phyloP scores from a whole-genome alignment of 2,888 invertebrate species.

The Prionchulus punctatus region DNA sequence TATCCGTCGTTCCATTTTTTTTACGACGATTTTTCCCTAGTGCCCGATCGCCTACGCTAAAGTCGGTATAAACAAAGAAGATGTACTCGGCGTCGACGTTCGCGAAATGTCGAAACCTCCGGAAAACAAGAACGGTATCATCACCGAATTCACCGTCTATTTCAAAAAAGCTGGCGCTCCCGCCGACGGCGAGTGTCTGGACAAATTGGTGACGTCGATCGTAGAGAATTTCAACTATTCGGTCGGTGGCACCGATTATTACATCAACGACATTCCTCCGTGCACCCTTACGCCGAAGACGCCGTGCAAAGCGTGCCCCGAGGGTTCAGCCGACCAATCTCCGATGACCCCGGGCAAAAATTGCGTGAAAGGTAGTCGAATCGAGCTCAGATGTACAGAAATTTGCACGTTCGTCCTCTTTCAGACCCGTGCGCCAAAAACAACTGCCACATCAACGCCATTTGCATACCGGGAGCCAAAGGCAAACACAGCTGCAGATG shows the following conservation, averaged over 20 bases:
- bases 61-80: not conserved
- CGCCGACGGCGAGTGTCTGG: not conserved
- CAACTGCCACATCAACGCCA: constrained; percentile 24
- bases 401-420: not conserved
- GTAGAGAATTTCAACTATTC: constrained; percentile 9
- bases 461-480: constrained; percentile 25
- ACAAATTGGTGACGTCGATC: not conserved
- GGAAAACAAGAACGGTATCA: not conserved
- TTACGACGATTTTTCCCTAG: not conserved
- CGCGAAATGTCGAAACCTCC: not conserved
- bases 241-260: constrained; percentile 15
- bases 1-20: no score
- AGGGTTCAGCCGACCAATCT: not conserved
- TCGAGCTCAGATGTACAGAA: not conserved
- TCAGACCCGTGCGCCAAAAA: constrained; percentile 21
- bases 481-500: constrained; percentile 23
- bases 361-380: not conserved
- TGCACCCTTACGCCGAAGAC: not conserved
- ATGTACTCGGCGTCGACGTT: not conserved
- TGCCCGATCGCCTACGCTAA: not conserved
- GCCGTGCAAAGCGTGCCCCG: not conserved
- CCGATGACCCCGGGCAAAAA: not conserved
- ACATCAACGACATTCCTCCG: constrained; percentile 7
- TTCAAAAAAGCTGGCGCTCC: not conserved
- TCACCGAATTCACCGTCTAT: not conserved